These are phyloP conservation scores for Andrena haemorrhoa DNA, from an alignment of 2,888 invertebrate genomes.

Conservation along the genomic window DNA sequence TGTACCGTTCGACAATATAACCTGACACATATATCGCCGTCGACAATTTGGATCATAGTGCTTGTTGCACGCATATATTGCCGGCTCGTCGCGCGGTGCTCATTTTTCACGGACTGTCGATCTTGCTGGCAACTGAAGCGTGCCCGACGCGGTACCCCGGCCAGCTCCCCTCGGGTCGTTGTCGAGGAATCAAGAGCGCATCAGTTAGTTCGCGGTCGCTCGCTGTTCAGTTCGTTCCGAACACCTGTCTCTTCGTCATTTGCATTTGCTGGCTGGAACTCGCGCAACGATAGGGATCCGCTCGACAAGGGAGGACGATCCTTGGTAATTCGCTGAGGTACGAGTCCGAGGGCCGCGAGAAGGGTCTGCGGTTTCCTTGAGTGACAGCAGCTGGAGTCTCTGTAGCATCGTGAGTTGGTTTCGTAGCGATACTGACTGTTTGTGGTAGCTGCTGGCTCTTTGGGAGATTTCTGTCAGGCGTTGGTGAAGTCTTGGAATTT, in stretches of 20 bases:
- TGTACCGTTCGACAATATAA: conserved; percentile 63
- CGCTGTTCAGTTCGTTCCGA: conserved; percentile 78
- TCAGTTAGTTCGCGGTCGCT: conserved; percentile 82
- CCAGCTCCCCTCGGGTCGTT: conserved; percentile 73
- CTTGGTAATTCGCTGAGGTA: neutral
- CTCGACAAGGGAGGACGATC: neutral
- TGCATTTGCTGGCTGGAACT: conserved; percentile 7
- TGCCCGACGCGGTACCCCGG: conserved; percentile 71
- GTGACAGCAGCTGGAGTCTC: no score
- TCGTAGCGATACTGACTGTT: no score
- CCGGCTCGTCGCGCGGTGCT: conserved; percentile 70
- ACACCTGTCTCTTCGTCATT: conserved; percentile 26
- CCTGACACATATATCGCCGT: conserved; percentile 66
- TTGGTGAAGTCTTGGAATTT: neutral
- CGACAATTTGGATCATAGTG: conserved; percentile 77
- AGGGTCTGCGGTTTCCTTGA: no score
- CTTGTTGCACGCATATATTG: conserved; percentile 80
- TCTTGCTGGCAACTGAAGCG: conserved; percentile 84
- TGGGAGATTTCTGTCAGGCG: neutral
- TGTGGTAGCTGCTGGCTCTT: no score
- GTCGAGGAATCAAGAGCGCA: conserved; percentile 78
- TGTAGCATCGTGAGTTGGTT: no score
- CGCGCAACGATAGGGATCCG: neutral
- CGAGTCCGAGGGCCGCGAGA: no score
- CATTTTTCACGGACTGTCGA: conserved; percentile 84